Conservation (phyloP, 2,797 vertebrate species). For the Crossoptilon crossoptilon region DNA sequence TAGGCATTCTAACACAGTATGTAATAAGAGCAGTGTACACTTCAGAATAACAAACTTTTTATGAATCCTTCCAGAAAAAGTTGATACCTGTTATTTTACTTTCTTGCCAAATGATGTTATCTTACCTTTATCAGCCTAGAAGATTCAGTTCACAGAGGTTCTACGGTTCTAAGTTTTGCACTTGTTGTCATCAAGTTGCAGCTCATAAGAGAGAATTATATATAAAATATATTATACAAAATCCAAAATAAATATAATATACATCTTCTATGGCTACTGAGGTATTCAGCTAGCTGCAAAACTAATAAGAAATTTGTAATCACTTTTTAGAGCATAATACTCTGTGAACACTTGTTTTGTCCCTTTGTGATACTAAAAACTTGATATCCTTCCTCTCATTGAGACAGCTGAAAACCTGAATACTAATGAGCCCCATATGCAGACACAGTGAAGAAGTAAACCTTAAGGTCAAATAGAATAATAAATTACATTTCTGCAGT, state of each 20-base stretch:
- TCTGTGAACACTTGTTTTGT: neutral
- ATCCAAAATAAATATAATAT: neutral
- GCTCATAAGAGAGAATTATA: neutral
- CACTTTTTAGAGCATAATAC: neutral
- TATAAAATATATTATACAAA: constrained; percentile 15
- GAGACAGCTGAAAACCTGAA: neutral
- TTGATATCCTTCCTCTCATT: neutral
- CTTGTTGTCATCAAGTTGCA: constrained; percentile 24
- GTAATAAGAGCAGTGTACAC: neutral
- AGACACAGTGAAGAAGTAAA: neutral
- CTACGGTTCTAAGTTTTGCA: constrained; percentile 7
- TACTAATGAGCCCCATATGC: neutral
- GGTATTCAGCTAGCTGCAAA: neutral
- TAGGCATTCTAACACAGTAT: neutral
- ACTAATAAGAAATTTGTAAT: neutral
- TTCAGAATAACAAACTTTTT: neutral
- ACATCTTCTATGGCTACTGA: neutral
- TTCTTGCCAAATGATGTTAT: neutral
- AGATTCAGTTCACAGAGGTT: constrained; percentile 11
- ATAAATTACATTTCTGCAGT: neutral
- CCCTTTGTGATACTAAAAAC: neutral
- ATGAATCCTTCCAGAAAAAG: neutral
- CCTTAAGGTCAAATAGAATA: neutral
- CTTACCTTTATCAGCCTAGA: neutral
- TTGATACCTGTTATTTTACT: neutral